These are phyloP conservation scores for Crossocerus cetratus DNA, from an alignment of 2,888 invertebrate genomes.

Conservation along the genomic window DNA sequence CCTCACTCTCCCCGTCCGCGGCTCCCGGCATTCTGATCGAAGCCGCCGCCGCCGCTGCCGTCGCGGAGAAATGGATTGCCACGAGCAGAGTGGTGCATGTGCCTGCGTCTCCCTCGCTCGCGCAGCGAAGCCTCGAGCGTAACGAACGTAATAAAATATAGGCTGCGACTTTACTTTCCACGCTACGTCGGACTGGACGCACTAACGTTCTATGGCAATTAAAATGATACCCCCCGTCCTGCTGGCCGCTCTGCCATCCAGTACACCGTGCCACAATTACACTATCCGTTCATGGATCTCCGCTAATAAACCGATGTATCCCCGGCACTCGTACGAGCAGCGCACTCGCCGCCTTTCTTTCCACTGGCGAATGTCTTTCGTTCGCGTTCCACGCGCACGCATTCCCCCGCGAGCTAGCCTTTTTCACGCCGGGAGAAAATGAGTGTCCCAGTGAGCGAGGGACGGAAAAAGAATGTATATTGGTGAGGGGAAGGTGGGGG, in stretches of 20 bases:
- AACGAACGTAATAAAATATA: constrained; percentile 33
- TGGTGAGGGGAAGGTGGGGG: background rate
- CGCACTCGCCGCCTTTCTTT: background rate
- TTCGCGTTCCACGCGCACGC: background rate
- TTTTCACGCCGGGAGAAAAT: background rate
- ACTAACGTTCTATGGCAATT: constrained; percentile 26
- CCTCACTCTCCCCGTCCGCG: background rate
- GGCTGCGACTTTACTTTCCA: constrained; percentile 16
- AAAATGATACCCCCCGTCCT: background rate
- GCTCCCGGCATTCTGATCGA: constrained; percentile 62
- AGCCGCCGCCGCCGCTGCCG: constrained; percentile 36
- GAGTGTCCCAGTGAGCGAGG: too few relatives aligned
- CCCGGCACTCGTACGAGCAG: too few relatives aligned
- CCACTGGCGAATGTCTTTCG: constrained; percentile 20
- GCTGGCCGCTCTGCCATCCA: constrained; percentile 5
- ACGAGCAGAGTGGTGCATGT: constrained; percentile 31
- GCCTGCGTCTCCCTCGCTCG: background rate
- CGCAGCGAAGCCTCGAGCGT: constrained; percentile 23
- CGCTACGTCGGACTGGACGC: background rate
- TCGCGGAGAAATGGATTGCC: constrained; percentile 44
- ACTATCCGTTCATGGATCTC: constrained; percentile 36
- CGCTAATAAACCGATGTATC: constrained; percentile 25
- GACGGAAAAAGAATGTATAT: too few relatives aligned
- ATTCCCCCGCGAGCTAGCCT: background rate
- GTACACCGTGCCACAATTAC: constrained; percentile 38